These are phyloP conservation scores for Esox masquinongy DNA, from an alignment of 2,797 vertebrate genomes.

Conservation along the genomic window DNA sequence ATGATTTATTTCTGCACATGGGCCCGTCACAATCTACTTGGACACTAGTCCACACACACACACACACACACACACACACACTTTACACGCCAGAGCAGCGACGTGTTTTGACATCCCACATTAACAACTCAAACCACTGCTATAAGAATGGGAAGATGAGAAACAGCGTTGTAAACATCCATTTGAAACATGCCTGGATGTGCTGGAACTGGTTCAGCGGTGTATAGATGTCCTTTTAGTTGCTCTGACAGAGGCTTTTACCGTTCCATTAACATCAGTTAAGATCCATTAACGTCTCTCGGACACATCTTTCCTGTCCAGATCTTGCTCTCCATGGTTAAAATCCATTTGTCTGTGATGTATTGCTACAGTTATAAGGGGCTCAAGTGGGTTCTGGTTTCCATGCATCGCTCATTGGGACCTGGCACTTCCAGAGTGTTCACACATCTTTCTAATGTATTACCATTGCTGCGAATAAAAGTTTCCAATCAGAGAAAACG, in stretches of 20 bases:
- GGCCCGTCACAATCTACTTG: background rate
- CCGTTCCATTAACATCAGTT: background rate
- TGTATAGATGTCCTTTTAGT: background rate
- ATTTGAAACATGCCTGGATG: background rate
- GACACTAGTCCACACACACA: background rate
- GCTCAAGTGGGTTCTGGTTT: background rate
- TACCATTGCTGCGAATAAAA: background rate
- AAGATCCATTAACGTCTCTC: background rate
- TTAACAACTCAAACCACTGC: background rate
- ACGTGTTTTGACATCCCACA: background rate
- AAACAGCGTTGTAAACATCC: background rate
- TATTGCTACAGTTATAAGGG: background rate
- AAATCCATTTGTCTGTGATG: background rate
- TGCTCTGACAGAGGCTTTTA: background rate
- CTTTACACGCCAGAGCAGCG: background rate
- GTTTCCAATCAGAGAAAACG: background rate
- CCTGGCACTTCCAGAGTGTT: background rate
- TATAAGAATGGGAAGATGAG: background rate
- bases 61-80: background rate
- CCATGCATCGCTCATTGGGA: background rate
- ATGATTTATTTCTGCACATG: too few relatives aligned
- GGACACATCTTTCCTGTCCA: background rate
- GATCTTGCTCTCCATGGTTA: background rate
- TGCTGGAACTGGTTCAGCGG: background rate
- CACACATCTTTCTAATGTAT: background rate